Percentiles rank a stretch among this genome's conserved stretches.
phyloP scores from a whole-genome alignment of 2,797 vertebrate species.

The Gymnodraco acuticeps region DNA sequence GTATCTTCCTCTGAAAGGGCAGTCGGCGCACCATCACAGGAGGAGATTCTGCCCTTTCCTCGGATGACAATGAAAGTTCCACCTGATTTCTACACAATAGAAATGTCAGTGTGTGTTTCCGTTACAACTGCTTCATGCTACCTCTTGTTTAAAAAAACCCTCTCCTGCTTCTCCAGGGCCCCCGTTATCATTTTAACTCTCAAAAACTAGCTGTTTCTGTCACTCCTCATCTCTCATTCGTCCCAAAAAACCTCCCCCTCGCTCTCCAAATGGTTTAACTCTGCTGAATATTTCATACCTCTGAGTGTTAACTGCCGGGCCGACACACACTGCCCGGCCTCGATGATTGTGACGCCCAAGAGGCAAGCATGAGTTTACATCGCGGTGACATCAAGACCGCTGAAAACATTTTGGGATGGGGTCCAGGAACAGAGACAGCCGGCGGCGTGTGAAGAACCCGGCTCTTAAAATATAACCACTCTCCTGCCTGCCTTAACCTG shows the following conservation, averaged over 20 bases:
- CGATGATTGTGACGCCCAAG: constrained; percentile 2
- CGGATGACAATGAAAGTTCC: constrained; percentile 17
- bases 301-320: constrained; percentile 16
- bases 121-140: constrained; percentile 9
- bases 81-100: constrained; percentile 28
- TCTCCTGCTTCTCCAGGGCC: background rate
- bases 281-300: constrained; percentile 44
- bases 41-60: constrained; percentile 53
- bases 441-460: constrained; percentile 37
- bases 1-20: constrained; percentile 37
- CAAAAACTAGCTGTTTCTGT: constrained; percentile 1
- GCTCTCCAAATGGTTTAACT: background rate
- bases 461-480: constrained; percentile 44
- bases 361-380: constrained; percentile 39
- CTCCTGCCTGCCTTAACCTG: constrained; percentile 19
- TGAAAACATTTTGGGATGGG: constrained; percentile 23
- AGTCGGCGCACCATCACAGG: constrained; percentile 21
- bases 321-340: background rate
- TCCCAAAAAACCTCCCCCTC: constrained; percentile 8
- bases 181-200: background rate
- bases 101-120: constrained; percentile 27
- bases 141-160: constrained; percentile 5
- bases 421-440: constrained; percentile 57
- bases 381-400: constrained; percentile 33
- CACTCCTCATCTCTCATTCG: constrained; percentile 14